Conservation (phyloP, 2,797 vertebrate genomes). For the Chiloscyllium punctatum region DNA sequence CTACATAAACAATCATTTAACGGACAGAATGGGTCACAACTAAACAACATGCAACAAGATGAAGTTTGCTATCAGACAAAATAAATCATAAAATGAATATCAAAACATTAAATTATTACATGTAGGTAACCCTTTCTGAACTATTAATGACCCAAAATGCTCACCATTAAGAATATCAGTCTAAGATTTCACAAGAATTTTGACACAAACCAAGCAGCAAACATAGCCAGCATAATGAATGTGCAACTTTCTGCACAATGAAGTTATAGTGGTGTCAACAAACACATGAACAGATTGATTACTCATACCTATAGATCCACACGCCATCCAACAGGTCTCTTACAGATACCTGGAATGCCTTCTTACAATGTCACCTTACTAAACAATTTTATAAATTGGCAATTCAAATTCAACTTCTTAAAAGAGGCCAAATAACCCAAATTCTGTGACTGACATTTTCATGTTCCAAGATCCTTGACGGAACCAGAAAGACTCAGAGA, state of each 20-base stretch:
- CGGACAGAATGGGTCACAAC: background rate
- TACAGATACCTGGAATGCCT: background rate
- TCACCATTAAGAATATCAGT: background rate
- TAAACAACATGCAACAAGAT: background rate
- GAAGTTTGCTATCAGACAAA: background rate
- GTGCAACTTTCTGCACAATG: background rate
- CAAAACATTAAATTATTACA: background rate
- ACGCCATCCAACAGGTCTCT: background rate
- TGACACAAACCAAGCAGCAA: background rate
- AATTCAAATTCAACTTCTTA: background rate
- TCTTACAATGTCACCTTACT: background rate
- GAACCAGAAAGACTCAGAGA: conserved; percentile 44
- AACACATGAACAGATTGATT: background rate
- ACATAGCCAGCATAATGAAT: background rate
- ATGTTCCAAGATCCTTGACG: background rate
- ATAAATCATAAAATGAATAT: background rate
- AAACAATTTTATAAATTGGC: background rate
- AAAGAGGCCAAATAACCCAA: background rate
- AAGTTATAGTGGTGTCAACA: background rate
- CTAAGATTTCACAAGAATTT: background rate
- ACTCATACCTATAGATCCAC: background rate
- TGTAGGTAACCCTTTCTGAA: background rate
- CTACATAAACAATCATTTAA: no score
- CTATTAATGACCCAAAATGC: background rate
- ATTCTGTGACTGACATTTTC: background rate